phyloP scores from a whole-genome alignment of 1,140 invertebrate genomes.

The Cydia amplana region DNA sequence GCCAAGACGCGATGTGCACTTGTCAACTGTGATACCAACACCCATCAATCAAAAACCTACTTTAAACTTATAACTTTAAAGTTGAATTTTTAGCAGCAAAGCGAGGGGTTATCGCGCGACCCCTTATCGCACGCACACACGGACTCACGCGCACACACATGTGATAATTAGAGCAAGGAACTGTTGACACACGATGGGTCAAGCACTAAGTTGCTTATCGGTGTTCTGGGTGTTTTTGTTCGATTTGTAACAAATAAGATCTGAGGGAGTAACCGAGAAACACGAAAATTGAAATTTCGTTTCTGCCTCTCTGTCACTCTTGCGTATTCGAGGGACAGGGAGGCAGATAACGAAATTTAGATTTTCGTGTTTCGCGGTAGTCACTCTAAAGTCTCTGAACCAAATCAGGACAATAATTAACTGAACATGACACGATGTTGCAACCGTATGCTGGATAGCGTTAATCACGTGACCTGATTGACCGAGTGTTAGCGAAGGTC shows the following conservation, averaged over 20 bases:
- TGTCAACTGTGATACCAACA: slow-evolving; percentile 10
- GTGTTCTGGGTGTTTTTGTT: neutral
- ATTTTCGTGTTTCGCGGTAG: too few relatives aligned
- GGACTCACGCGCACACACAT: slow-evolving; percentile 5
- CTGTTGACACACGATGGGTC: neutral
- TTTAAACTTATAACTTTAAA: neutral
- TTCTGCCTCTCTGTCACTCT: too few relatives aligned
- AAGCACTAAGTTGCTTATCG: neutral
- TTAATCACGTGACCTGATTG: too few relatives aligned
- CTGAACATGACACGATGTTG: neutral
- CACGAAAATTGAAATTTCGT: too few relatives aligned
- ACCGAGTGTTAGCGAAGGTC: too few relatives aligned
- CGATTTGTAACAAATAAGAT: neutral
- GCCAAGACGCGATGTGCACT: slow-evolving; percentile 4
- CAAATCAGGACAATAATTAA: too few relatives aligned
- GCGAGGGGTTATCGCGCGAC: slow-evolving; percentile 18
- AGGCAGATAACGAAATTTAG: too few relatives aligned
- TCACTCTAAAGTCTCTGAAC: too few relatives aligned
- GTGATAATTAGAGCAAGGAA: slow-evolving; percentile 12
- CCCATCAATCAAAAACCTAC: neutral
- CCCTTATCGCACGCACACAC: slow-evolving; percentile 2
- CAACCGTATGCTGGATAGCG: too few relatives aligned
- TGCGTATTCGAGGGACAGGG: too few relatives aligned
- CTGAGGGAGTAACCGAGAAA: neutral
- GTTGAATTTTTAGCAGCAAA: neutral